Conservation (phyloP, 1,140 invertebrate genomes). For the Charaxes varanes region DNA sequence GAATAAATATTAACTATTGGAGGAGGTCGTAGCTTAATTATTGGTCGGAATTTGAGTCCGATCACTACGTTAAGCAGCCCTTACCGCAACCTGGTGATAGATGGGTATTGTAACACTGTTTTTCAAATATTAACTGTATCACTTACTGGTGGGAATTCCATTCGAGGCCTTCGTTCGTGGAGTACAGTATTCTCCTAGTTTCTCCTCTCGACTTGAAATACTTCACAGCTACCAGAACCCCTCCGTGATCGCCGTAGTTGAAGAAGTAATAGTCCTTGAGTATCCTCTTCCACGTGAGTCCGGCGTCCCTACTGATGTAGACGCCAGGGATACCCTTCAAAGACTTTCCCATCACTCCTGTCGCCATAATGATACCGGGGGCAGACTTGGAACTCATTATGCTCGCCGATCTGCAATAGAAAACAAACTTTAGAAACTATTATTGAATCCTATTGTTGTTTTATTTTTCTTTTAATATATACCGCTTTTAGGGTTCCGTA, state of each 20-base stretch:
- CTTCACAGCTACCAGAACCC: conserved; percentile 88
- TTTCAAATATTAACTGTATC: too few species aligned
- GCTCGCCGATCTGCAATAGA: conserved; percentile 76
- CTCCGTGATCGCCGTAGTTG: conserved; percentile 93
- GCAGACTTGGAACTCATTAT: conserved; percentile 91
- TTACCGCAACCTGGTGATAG: too few species aligned
- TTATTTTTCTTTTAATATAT: too few species aligned
- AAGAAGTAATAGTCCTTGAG: conserved; percentile 90
- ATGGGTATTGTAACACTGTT: too few species aligned
- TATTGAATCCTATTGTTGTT: too few species aligned
- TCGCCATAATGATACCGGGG: conserved; percentile 91
- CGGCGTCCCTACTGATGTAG: conserved; percentile 89
- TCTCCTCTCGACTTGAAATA: conserved; percentile 83
- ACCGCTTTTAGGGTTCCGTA: too few species aligned
- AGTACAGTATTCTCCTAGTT: conserved; percentile 87
- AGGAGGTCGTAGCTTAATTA: too few species aligned
- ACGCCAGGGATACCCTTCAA: conserved; percentile 88
- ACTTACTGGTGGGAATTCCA: conserved; percentile 81
- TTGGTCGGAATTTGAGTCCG: too few species aligned
- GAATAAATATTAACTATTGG: too few species aligned
- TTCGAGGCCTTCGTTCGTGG: conserved; percentile 88
- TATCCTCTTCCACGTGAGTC: conserved; percentile 88
- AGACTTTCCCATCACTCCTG: conserved; percentile 85
- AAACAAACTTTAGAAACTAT: too few species aligned
- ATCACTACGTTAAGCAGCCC: too few species aligned